A percentile compares a stretch with the other conserved stretches of the same genome.
These are phyloP conservation scores for Entomyzon cyanotis DNA, from an alignment of 2,113 vertebrate genomes.

Conservation along the genomic window DNA sequence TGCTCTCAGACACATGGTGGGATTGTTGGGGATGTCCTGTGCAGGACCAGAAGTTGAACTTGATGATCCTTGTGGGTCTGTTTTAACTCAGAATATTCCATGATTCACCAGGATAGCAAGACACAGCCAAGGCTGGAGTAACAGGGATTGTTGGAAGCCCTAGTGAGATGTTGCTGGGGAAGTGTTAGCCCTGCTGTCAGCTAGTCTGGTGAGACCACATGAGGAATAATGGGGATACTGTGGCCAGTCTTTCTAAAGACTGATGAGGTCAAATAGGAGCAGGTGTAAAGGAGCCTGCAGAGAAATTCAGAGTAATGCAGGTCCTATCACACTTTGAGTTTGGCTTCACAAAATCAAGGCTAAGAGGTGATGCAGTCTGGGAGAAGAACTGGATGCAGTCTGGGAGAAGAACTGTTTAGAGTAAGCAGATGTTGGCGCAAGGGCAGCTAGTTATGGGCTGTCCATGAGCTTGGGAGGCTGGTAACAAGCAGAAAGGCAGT, in stretches of 20 bases:
- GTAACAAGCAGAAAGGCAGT: not conserved
- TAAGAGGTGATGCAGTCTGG: not conserved
- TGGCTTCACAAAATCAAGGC: not conserved
- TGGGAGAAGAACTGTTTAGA: not conserved
- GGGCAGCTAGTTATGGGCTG: not conserved
- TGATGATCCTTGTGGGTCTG: not conserved
- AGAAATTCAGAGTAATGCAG: accelerated
- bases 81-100: not conserved
- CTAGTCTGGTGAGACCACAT: not conserved
- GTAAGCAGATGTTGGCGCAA: not conserved
- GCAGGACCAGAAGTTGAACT: not conserved
- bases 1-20: not conserved
- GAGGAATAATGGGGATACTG: not conserved
- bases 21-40: not conserved
- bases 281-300: not conserved
- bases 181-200: not conserved
- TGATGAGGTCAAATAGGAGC: not conserved
- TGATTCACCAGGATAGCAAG: not conserved
- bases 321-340: not conserved
- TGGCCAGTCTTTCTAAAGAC: not conserved
- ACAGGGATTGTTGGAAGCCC: not conserved
- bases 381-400: not conserved
- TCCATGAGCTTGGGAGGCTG: not conserved
- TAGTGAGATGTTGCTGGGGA: not conserved
- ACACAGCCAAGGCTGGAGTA: not conserved